Evolutionary conservation across 2,113 vertebrate species (phyloP).

Genomic region (Hydrolagus affinis): DNA sequence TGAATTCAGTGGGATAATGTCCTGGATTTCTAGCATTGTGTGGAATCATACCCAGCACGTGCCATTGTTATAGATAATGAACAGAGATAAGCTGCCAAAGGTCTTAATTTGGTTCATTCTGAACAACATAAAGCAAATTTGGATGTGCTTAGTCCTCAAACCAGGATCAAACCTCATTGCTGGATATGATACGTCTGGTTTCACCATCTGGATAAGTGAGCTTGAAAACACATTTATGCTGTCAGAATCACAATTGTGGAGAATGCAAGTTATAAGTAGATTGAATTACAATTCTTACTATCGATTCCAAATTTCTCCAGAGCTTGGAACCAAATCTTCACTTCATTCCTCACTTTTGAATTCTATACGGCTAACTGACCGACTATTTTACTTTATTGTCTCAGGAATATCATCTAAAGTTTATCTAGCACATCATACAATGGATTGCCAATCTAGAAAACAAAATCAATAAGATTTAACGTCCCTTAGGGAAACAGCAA

Average conservation of each 20-base stretch:
- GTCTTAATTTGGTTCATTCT: constrained; percentile 28
- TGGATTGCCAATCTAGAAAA: too few relatives aligned
- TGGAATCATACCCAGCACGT: background rate
- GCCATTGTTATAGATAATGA: constrained; percentile 25
- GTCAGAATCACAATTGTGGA: constrained; percentile 19
- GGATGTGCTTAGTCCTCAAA: constrained; percentile 7
- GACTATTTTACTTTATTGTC: background rate
- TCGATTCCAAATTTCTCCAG: background rate
- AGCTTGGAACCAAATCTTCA: background rate
- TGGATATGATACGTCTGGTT: constrained; percentile 14
- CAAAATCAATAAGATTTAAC: too few relatives aligned
- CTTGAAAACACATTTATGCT: constrained; percentile 15
- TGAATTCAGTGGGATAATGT: background rate
- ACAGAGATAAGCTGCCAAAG: constrained; percentile 16
- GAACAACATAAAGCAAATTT: constrained; percentile 20
- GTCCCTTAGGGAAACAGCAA: too few relatives aligned
- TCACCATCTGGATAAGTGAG: constrained; percentile 27
- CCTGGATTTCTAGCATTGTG: background rate
- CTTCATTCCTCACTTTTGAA: background rate
- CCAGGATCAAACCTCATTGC: constrained; percentile 1
- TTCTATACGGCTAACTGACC: background rate
- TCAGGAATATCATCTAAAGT: background rate
- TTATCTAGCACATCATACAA: too few relatives aligned
- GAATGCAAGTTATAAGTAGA: background rate
- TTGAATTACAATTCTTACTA: background rate